Conservation (phyloP, 2,888 invertebrate species). For the Catocala nupta region DNA sequence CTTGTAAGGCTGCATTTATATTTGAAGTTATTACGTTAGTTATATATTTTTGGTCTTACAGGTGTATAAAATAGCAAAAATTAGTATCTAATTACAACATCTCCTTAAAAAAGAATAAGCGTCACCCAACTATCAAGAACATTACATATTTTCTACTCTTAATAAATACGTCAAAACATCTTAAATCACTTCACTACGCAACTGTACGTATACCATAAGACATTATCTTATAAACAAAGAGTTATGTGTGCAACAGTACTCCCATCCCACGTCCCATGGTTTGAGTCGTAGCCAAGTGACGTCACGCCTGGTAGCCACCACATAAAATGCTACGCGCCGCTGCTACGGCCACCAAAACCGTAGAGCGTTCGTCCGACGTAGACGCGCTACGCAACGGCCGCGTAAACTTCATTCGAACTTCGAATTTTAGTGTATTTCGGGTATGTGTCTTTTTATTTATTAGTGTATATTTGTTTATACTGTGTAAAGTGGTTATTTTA, state of each 20-base stretch:
- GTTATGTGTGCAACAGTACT: slow-evolving; percentile 61
- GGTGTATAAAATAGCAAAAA: too few species aligned
- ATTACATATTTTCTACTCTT: not conserved
- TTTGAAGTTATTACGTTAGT: too few species aligned
- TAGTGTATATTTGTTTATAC: slow-evolving; percentile 15
- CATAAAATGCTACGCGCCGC: slow-evolving; percentile 72
- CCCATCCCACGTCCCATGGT: slow-evolving; percentile 71
- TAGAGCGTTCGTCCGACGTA: slow-evolving; percentile 75
- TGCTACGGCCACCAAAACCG: slow-evolving; percentile 72
- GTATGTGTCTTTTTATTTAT: slow-evolving; percentile 41
- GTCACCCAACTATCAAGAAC: too few species aligned
- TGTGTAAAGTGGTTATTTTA: not conserved
- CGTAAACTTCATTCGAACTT: slow-evolving; percentile 55
- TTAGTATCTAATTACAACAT: too few species aligned
- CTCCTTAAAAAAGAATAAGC: too few species aligned
- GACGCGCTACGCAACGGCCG: slow-evolving; percentile 72
- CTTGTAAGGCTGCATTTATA: too few species aligned
- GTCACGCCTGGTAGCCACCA: slow-evolving; percentile 65
- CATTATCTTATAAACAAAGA: slow-evolving; percentile 25
- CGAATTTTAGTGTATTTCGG: slow-evolving; percentile 38
- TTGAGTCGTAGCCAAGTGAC: slow-evolving; percentile 74
- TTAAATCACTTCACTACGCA: slow-evolving; percentile 19
- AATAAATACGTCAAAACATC: not conserved
- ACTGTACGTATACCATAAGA: slow-evolving; percentile 24
- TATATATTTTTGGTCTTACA: too few species aligned